These are phyloP conservation scores for Lepidotrigona ventralis DNA, from an alignment of 1,140 invertebrate genomes.

Conservation along the genomic window DNA sequence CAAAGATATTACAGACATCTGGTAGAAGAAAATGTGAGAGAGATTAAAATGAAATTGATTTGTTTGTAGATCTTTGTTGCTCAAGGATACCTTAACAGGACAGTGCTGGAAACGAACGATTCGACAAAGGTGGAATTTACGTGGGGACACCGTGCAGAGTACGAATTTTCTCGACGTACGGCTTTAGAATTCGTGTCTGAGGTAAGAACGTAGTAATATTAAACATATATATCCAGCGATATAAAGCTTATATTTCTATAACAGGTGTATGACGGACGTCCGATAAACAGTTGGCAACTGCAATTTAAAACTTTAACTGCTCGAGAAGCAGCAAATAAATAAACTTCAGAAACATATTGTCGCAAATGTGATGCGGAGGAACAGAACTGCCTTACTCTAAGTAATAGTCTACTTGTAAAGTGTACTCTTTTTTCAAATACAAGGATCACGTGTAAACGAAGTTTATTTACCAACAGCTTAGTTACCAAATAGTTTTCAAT, in stretches of 20 bases:
- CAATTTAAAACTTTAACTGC: constrained; percentile 35
- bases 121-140: constrained; percentile 45
- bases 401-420: neutral
- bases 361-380: neutral
- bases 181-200: constrained; percentile 67
- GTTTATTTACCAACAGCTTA: neutral
- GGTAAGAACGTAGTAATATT: constrained; percentile 43
- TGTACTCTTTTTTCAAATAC: neutral
- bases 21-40: too few relatives aligned
- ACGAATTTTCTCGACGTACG: constrained; percentile 60
- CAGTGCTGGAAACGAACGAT: constrained; percentile 15
- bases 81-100: constrained; percentile 64
- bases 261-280: constrained; percentile 61
- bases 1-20: neutral
- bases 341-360: accelerated
- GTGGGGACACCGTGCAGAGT: constrained; percentile 68
- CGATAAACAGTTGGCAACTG: constrained; percentile 61
- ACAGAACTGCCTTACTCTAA: too few relatives aligned
- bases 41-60: neutral
- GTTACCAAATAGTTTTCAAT: neutral
- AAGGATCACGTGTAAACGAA: neutral
- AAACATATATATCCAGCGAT: neutral
- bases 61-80: constrained; percentile 67
- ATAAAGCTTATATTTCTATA: constrained; percentile 19
- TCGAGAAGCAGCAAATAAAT: neutral